These are phyloP conservation scores for Euschistus heros DNA, from an alignment of 1,140 invertebrate species.

Conservation along the genomic window DNA sequence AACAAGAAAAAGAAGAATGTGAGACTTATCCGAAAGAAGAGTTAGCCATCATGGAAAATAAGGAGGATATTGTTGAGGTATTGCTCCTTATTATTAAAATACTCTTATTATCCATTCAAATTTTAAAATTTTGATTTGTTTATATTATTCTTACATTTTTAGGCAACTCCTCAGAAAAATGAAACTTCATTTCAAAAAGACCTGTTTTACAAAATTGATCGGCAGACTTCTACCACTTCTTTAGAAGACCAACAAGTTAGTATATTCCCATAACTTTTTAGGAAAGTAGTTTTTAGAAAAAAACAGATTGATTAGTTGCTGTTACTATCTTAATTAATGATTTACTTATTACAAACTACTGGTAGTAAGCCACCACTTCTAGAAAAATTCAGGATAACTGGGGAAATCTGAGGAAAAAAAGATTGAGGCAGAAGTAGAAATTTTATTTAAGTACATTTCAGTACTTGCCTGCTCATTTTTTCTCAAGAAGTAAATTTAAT, in stretches of 20 bases:
- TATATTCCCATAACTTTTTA: background rate
- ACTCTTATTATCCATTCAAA: background rate
- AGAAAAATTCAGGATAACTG: too few species aligned
- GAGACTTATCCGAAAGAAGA: background rate
- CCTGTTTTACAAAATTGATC: conserved; percentile 7
- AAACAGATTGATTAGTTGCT: too few species aligned
- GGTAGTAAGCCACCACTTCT: too few species aligned
- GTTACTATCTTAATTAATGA: too few species aligned
- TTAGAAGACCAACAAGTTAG: conserved; percentile 21
- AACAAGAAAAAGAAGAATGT: conserved; percentile 2
- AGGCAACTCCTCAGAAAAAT: background rate
- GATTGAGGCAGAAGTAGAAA: too few species aligned
- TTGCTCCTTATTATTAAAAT: background rate
- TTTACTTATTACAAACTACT: too few species aligned
- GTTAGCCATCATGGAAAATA: background rate
- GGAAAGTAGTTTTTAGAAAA: too few species aligned
- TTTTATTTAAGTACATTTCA: too few species aligned
- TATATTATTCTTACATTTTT: background rate
- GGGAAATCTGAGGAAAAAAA: too few species aligned
- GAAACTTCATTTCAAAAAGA: background rate
- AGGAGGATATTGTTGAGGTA: background rate
- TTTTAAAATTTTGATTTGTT: background rate
- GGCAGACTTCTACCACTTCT: conserved; percentile 24
- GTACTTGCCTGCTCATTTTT: too few species aligned
- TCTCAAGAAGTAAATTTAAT: too few species aligned